A percentile compares a stretch with the other conserved stretches of the same genome.
Conservation (phyloP, 1,140 invertebrate genomes). For the Caerostris extrusa region DNA sequence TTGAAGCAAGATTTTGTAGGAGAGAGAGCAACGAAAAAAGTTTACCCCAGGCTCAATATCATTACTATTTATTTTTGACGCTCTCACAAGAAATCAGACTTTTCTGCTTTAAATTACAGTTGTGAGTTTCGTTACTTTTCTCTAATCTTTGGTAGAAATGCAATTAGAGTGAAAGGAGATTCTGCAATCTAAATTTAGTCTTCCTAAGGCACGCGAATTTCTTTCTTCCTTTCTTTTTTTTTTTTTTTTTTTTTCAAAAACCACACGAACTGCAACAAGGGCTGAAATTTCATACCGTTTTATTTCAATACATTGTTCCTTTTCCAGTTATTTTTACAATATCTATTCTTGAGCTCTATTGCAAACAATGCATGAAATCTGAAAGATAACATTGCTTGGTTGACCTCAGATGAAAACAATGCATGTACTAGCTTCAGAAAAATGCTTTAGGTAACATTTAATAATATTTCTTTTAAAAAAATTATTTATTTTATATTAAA, state of each 20-base stretch:
- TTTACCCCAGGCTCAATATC: slow-evolving; percentile 24
- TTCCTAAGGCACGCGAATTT: not conserved
- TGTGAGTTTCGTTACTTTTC: slow-evolving; percentile 1
- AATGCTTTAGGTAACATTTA: no score
- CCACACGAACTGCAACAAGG: not conserved
- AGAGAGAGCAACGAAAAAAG: not conserved
- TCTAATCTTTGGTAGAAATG: slow-evolving; percentile 42
- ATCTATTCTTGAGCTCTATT: no score
- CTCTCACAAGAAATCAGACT: slow-evolving; percentile 33
- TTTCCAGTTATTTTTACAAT: no score
- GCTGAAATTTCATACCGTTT: not conserved
- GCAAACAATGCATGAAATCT: no score
- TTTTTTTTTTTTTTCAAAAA: not conserved
- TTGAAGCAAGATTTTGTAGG: not conserved
- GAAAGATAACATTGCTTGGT: no score
- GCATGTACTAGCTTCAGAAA: no score
- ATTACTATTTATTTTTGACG: slow-evolving; percentile 63
- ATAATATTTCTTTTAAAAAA: no score
- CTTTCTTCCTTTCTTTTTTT: not conserved
- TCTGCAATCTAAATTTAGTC: slow-evolving; percentile 59
- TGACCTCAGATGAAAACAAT: no score
- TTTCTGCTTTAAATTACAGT: slow-evolving; percentile 41
- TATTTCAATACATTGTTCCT: not conserved
- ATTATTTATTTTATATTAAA: no score
- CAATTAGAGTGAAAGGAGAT: slow-evolving; percentile 50